Evolutionary conservation across 2,888 invertebrate genomes (phyloP), one percentile per base, ranked within the genome.

Genomic region (Scrobipalpa atriplicella): DNA sequence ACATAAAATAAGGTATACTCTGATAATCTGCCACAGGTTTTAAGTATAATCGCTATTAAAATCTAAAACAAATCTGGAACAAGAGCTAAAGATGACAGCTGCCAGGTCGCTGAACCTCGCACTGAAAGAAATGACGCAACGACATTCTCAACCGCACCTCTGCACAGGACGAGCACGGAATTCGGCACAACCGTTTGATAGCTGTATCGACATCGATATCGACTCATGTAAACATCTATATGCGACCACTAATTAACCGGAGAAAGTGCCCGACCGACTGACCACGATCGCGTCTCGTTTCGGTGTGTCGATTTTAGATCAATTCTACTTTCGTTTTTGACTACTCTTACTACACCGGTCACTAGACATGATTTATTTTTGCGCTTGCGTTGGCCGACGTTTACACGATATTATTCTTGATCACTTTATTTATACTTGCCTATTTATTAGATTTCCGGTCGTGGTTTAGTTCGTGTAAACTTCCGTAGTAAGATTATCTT

Each of bases 271-370:
- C 89, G 92, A 86, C 92, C 91, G 87, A 92, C 89, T 92, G 92
- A 92, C 92, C 92, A 92, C 84, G 83, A 89, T 90, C 80, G 76
- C 79, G 72, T 76, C 79, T 75, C 87, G 89, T 90, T 92, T 91
- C 86, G 89, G 89, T 80, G 77, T 83, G 84, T 79, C 83, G 87
- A 91, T 90, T 92, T 88, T 89, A 91, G 90, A 90, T 90, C 86
- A 87, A 91, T 87, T 87, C 89, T 86, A 92, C 92, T 92, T 92
- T 92, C 92, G 92, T 90, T 92, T 92, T 91, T 92, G 90, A 87
- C 89, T 90, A 87, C 90, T 90, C 89, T 89, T 88, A 84, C 89
- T 86, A n/a, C 81, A 81, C 83, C 85, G 77, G 80, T 89, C 88
- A 83, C 87, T 81, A 74, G 69, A 80, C 78, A 77, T 82, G 86